Percentiles rank a stretch among this genome's conserved stretches.
These are phyloP conservation scores for Acholoe squamosa DNA, from an alignment of 2,888 invertebrate species.

Conservation along the genomic window DNA sequence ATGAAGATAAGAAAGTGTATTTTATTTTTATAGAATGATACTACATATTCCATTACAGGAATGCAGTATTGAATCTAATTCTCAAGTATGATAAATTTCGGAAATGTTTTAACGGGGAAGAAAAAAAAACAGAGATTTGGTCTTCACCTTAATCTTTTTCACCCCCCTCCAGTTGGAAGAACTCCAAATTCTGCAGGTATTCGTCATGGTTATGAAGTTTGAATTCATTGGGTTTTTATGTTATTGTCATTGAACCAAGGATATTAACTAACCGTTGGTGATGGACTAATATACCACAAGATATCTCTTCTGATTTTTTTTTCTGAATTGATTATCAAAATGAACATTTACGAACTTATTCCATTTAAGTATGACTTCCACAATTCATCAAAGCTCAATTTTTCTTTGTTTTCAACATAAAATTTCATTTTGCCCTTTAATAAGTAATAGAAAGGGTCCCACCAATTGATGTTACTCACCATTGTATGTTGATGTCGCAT, in stretches of 20 bases:
- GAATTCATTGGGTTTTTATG: neutral
- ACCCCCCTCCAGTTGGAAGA: neutral
- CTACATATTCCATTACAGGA: neutral
- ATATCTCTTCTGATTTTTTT: neutral
- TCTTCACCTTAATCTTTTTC: neutral
- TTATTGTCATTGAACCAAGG: neutral
- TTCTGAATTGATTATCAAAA: neutral
- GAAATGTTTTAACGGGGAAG: no score
- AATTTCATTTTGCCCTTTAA: no score
- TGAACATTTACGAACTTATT: no score
- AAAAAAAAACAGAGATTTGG: neutral
- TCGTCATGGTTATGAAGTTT: neutral
- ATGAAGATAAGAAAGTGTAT: neutral
- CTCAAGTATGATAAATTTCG: neutral
- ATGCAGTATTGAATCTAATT: neutral
- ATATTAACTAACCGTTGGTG: constrained; percentile 2
- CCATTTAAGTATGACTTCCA: no score
- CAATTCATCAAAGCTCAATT: no score
- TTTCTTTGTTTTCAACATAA: no score
- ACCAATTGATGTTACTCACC: no score
- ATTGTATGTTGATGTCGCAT: no score
- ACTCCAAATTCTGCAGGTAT: constrained; percentile 18
- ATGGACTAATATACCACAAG: neutral
- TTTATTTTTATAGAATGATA: neutral
- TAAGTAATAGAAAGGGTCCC: no score